Evolutionary conservation across 2,113 vertebrate genomes (phyloP).

Genomic region (Lophotis ruficrista): DNA sequence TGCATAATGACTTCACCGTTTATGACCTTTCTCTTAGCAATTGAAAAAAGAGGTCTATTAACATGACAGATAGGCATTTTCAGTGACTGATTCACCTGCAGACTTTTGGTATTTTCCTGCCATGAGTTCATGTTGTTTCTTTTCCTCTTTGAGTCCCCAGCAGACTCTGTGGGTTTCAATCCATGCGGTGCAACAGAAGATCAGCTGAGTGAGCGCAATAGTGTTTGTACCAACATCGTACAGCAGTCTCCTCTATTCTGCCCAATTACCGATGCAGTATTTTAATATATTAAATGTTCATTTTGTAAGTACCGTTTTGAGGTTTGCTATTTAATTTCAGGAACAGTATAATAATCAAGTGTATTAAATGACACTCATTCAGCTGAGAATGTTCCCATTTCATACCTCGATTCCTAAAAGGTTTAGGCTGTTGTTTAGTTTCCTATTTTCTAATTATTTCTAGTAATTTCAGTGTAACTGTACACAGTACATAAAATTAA

Average conservation of each 20-base stretch:
- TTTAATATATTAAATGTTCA: background rate
- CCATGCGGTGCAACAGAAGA: background rate
- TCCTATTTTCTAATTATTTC: background rate
- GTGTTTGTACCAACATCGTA: background rate
- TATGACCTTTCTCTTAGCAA: background rate
- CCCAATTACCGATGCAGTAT: background rate
- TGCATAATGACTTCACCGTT: rapidly evolving
- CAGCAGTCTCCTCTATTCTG: background rate
- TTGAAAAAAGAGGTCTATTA: background rate
- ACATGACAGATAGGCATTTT: background rate
- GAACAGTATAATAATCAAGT: background rate
- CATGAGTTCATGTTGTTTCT: background rate
- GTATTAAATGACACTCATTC: conserved; percentile 4
- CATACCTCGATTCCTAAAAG: background rate
- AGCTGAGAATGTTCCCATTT: background rate
- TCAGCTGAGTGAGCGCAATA: background rate
- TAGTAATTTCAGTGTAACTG: background rate
- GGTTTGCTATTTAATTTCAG: conserved; percentile 17
- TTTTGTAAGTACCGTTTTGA: conserved; percentile 21
- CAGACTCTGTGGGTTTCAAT: background rate
- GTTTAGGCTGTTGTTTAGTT: background rate
- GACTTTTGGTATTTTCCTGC: background rate
- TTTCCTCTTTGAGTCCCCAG: background rate
- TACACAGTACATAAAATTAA: background rate
- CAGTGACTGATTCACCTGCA: background rate